Evolutionary conservation across 2,113 vertebrate genomes (phyloP).

Genomic region (Cichladusa arquata): DNA sequence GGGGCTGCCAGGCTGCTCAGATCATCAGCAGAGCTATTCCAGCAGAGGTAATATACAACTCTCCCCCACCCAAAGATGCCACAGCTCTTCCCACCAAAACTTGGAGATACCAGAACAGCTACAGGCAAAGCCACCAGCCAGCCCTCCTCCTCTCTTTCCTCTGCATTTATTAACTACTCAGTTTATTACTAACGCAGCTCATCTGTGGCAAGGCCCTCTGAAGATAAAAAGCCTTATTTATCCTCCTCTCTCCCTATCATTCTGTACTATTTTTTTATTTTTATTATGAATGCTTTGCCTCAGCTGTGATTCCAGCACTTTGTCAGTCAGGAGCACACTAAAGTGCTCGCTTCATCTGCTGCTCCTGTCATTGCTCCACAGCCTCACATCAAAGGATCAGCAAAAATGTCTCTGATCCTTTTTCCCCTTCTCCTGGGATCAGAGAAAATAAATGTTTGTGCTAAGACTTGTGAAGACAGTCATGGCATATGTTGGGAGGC

Average conservation of each 20-base stretch:
- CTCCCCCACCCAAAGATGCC: rapidly evolving
- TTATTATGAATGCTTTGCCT: background rate
- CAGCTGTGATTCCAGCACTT: background rate
- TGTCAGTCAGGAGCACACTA: background rate
- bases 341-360: rapidly evolving
- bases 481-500: rapidly evolving
- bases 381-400: background rate
- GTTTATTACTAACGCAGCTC: background rate
- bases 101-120: rapidly evolving
- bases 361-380: background rate
- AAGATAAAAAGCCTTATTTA: background rate
- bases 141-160: rapidly evolving
- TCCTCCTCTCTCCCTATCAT: background rate
- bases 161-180: background rate
- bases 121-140: rapidly evolving
- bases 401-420: background rate
- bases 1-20: background rate
- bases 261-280: background rate
- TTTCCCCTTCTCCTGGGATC: background rate
- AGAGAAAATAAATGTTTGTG: background rate
- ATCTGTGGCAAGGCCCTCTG: background rate
- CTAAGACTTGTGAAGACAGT: background rate
- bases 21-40: rapidly evolving
- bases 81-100: background rate
- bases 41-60: rapidly evolving